These are phyloP conservation scores for Lates calcarifer DNA, from an alignment of 2,113 vertebrate genomes.

Conservation along the genomic window DNA sequence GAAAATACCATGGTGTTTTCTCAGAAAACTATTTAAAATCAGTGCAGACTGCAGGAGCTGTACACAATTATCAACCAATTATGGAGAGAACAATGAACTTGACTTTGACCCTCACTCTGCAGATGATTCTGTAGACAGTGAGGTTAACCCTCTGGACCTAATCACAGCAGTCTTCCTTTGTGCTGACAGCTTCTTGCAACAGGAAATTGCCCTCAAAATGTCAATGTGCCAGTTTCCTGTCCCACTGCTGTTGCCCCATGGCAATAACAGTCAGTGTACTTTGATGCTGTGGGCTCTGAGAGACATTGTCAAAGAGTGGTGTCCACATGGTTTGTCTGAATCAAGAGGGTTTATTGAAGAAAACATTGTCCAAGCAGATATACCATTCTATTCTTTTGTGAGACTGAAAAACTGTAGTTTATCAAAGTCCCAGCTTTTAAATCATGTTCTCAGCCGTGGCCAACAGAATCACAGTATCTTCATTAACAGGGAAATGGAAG, in stretches of 20 bases:
- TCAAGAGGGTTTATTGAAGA: slow-evolving; percentile 61
- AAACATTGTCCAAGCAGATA: slow-evolving; percentile 57
- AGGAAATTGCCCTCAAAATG: slow-evolving; percentile 83
- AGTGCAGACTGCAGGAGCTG: slow-evolving; percentile 55
- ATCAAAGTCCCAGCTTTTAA: slow-evolving; percentile 85
- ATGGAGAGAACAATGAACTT: neutral
- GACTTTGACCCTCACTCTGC: neutral
- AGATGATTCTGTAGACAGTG: slow-evolving; percentile 10
- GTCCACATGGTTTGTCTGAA: slow-evolving; percentile 39
- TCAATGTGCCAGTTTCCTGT: slow-evolving; percentile 83
- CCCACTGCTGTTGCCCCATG: slow-evolving; percentile 82
- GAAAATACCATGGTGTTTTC: slow-evolving; percentile 52
- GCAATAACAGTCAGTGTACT: slow-evolving; percentile 64
- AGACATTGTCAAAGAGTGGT: slow-evolving; percentile 72
- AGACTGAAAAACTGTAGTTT: slow-evolving; percentile 72
- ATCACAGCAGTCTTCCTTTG: slow-evolving; percentile 81
- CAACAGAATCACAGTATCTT: slow-evolving; percentile 78
- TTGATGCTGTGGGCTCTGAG: slow-evolving; percentile 83
- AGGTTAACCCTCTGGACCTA: slow-evolving; percentile 76
- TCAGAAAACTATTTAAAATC: slow-evolving; percentile 58
- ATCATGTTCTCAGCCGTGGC: slow-evolving; percentile 72
- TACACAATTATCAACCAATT: slow-evolving; percentile 40
- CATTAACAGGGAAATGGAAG: slow-evolving; percentile 72
- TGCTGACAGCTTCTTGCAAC: slow-evolving; percentile 81
- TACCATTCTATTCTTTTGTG: slow-evolving; percentile 83